Evolutionary conservation across 2,113 vertebrate species (phyloP).

Genomic region (Sylvietta virens): DNA sequence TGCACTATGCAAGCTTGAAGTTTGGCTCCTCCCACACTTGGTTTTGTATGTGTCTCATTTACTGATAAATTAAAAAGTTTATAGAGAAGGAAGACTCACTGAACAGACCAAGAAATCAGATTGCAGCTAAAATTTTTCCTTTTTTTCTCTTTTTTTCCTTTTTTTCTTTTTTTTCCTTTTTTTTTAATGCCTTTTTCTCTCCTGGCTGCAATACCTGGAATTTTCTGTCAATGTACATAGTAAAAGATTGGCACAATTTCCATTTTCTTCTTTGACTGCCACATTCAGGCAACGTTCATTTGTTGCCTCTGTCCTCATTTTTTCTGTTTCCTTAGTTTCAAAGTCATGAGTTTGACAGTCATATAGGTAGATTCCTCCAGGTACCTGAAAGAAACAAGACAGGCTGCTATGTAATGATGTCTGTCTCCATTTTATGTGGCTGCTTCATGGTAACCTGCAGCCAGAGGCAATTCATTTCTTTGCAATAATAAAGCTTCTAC

Average conservation of each 20-base stretch:
- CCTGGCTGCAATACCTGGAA: background rate
- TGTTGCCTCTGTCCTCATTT: background rate
- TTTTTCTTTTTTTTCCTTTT: background rate
- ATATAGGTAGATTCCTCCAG: fast-evolving
- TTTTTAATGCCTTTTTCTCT: background rate
- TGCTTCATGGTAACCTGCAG: background rate
- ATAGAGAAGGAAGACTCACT: background rate
- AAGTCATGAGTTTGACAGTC: background rate
- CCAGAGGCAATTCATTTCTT: background rate
- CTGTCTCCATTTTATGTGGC: background rate
- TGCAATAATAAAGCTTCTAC: background rate
- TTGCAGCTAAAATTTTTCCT: background rate
- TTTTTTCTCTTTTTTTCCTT: background rate
- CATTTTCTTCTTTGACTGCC: background rate
- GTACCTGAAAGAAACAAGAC: background rate
- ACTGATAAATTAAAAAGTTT: background rate
- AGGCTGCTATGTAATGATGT: background rate
- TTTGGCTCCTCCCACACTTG: background rate
- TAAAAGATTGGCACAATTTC: background rate
- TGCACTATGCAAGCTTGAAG: background rate
- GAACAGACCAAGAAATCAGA: background rate
- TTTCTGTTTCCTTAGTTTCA: background rate
- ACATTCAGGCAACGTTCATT: background rate
- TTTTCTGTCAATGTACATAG: background rate
- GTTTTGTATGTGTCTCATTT: background rate